phyloP scores from a whole-genome alignment of 2,113 vertebrate genomes.

The Vidua macroura region DNA sequence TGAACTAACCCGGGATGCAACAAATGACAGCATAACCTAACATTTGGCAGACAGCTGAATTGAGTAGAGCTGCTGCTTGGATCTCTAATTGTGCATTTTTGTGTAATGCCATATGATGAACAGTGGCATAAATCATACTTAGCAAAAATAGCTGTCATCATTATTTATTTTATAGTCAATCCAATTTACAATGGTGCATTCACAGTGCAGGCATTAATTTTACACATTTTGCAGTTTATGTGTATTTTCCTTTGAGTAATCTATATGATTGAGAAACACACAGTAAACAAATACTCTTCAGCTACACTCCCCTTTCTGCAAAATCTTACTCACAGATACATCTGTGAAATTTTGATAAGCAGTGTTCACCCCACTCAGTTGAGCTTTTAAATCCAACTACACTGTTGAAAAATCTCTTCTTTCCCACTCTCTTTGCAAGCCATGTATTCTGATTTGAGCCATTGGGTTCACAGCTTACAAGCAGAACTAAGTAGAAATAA shows the following conservation, averaged over 20 bases:
- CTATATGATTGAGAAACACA: not conserved
- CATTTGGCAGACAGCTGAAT: not conserved
- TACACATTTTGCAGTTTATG: not conserved
- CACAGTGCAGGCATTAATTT: not conserved
- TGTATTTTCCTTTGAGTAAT: not conserved
- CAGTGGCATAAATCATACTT: not conserved
- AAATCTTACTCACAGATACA: not conserved
- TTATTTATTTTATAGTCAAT: not conserved
- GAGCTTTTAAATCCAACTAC: not conserved
- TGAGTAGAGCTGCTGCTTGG: not conserved
- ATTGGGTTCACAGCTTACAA: not conserved
- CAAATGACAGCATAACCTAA: not conserved
- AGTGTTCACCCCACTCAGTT: not conserved
- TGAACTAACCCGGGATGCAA: no score
- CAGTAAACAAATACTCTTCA: not conserved
- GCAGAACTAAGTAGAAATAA: not conserved
- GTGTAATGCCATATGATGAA: not conserved
- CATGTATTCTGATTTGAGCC: not conserved
- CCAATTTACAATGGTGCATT: not conserved
- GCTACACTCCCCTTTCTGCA: not conserved
- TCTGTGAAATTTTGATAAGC: not conserved
- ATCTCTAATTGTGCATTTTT: not conserved
- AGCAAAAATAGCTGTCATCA: not conserved
- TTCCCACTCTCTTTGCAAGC: not conserved
- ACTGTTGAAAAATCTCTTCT: not conserved